Evolutionary conservation across 1,140 invertebrate genomes (phyloP).

Genomic region (Lepidotrigona ventralis): DNA sequence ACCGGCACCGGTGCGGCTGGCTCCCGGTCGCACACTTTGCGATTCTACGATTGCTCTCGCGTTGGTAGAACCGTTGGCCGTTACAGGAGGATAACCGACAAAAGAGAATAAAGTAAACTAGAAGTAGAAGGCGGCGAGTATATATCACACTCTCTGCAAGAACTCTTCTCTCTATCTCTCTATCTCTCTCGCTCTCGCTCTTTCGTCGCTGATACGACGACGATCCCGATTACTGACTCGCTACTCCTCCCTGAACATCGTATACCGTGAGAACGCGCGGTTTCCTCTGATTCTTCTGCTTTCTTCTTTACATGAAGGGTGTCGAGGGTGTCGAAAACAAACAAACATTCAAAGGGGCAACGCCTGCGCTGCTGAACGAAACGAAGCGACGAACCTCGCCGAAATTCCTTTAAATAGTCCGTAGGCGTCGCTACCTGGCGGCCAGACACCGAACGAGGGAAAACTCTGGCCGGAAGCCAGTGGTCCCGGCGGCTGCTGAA

Average conservation of each 20-base stretch:
- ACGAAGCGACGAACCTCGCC: slow-evolving; percentile 76
- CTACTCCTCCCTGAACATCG: slow-evolving; percentile 31
- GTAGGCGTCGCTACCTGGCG: slow-evolving; percentile 75
- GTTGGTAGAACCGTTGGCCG: not conserved
- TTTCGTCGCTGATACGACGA: not conserved
- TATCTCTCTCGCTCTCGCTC: not conserved
- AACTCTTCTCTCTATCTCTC: not conserved
- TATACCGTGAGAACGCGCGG: slow-evolving; percentile 17
- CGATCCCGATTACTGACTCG: not conserved
- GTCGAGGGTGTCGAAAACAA: slow-evolving; percentile 57
- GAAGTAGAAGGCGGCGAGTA: not conserved
- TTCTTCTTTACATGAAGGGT: slow-evolving; percentile 57
- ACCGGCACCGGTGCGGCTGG: slow-evolving; percentile 25
- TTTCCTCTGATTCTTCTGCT: slow-evolving; percentile 3
- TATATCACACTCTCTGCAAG: slow-evolving; percentile 13
- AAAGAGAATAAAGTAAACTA: not conserved
- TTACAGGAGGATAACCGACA: too few species aligned
- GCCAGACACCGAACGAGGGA: slow-evolving; percentile 69
- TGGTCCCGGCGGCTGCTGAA: slow-evolving; percentile 64
- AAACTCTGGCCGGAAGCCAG: slow-evolving; percentile 74
- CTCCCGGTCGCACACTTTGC: slow-evolving; percentile 29
- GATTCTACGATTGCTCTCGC: not conserved
- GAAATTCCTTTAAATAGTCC: slow-evolving; percentile 80
- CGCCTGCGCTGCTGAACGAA: slow-evolving; percentile 79
- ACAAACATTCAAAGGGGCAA: slow-evolving; percentile 74